Evolutionary conservation across 1,140 invertebrate genomes (phyloP).

Genomic region (Rhizoglyphus robini): DNA sequence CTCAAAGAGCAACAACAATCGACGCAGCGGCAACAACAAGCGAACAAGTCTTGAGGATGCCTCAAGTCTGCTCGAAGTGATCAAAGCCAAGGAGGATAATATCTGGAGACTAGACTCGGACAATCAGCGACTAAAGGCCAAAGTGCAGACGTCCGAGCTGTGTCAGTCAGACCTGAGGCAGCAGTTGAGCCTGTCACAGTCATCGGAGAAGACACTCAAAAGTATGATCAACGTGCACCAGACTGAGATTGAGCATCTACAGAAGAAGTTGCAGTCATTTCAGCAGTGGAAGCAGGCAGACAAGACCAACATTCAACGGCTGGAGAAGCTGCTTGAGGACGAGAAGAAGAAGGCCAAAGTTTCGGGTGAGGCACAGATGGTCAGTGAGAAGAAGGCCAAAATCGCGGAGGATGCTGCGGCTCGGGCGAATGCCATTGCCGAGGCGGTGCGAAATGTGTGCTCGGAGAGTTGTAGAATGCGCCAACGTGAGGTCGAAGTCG

Average conservation of each 20-base stretch:
- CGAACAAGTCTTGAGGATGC: slow-evolving; percentile 15
- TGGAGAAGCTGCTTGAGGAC: slow-evolving; percentile 68
- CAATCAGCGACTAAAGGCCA: slow-evolving; percentile 61
- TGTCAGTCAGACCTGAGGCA: slow-evolving; percentile 66
- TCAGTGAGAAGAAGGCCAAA: slow-evolving; percentile 55
- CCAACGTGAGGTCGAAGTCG: slow-evolving; percentile 58
- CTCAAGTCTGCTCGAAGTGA: slow-evolving; percentile 21
- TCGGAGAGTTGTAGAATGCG: slow-evolving; percentile 57
- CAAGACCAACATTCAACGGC: slow-evolving; percentile 53
- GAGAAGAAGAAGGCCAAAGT: slow-evolving; percentile 55
- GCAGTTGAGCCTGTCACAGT: slow-evolving; percentile 52
- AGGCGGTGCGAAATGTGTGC: slow-evolving; percentile 45
- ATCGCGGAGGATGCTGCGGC: slow-evolving; percentile 50
- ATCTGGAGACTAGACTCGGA: slow-evolving; percentile 47
- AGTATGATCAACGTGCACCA: slow-evolving; percentile 59
- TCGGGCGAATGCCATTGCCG: slow-evolving; percentile 33
- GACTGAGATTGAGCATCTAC: slow-evolving; percentile 64
- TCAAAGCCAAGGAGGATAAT: slow-evolving; percentile 18
- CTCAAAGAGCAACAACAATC: neutral
- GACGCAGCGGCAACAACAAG: neutral
- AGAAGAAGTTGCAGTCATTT: slow-evolving; percentile 57
- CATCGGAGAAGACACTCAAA: slow-evolving; percentile 55
- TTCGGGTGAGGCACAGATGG: slow-evolving; percentile 58
- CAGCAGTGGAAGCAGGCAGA: slow-evolving; percentile 56
- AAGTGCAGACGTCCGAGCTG: slow-evolving; percentile 52